Evolutionary conservation across 1,140 invertebrate genomes (phyloP).

Genomic region (Heliconius himera): DNA sequence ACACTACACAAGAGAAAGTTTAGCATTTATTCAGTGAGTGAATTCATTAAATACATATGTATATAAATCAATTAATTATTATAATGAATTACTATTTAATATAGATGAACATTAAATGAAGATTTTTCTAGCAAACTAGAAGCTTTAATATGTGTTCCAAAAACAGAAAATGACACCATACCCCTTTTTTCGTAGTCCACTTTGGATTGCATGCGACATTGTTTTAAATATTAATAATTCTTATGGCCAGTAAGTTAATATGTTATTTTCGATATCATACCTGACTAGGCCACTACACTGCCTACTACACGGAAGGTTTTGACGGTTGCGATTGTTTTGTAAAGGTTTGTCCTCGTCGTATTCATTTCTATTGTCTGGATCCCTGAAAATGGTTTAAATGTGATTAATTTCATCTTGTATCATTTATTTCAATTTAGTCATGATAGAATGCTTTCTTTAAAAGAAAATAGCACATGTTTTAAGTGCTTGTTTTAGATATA

Average conservation of each 20-base stretch:
- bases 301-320: conserved; percentile 66
- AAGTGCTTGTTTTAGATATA: too few relatives aligned
- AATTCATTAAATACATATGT: background rate
- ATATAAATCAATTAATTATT: background rate
- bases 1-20: background rate
- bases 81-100: background rate
- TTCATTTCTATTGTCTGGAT: conserved; percentile 45
- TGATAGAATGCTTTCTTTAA: too few relatives aligned
- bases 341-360: conserved; percentile 54
- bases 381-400: conserved; percentile 41
- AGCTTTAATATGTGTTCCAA: background rate
- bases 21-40: background rate
- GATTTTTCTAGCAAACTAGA: background rate
- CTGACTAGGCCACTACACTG: conserved; percentile 77
- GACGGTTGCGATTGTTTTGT: conserved; percentile 59
- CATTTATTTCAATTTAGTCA: background rate
- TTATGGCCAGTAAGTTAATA: conserved; percentile 65
- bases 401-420: background rate
- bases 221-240: conserved; percentile 52
- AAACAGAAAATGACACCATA: conserved; percentile 47
- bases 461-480: too few relatives aligned
- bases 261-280: conserved; percentile 60
- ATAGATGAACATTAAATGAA: background rate
- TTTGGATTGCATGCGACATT: conserved; percentile 57
- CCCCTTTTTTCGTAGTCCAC: conserved; percentile 51